Evolutionary conservation across 2,888 invertebrate genomes (phyloP).

Genomic region (Aethes cnicana): DNA sequence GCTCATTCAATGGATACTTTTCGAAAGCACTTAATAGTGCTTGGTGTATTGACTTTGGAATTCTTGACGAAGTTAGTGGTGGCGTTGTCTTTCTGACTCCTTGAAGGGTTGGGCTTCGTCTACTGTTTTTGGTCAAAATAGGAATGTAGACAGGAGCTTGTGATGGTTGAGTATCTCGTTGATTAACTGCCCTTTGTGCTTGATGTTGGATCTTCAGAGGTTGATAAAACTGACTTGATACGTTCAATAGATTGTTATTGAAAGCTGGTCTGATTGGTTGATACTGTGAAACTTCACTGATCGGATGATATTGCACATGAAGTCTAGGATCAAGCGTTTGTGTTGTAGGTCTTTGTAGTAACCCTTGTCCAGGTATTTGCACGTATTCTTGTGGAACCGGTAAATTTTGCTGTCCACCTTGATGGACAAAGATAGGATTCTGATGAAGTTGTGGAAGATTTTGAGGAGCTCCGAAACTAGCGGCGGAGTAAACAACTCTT

Average conservation of each 20-base stretch:
- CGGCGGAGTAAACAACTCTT: too few species aligned
- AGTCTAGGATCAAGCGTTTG: not conserved
- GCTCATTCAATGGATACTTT: conserved; percentile 1
- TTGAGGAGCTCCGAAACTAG: too few species aligned
- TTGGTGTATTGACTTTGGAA: not conserved
- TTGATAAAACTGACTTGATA: conserved; percentile 5
- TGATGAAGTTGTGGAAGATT: too few species aligned
- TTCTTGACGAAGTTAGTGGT: not conserved
- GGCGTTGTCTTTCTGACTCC: too few species aligned
- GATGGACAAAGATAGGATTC: too few species aligned
- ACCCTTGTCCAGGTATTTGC: not conserved
- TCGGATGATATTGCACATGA: not conserved
- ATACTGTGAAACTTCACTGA: not conserved
- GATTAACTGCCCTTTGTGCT: not conserved
- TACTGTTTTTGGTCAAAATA: not conserved
- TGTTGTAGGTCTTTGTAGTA: not conserved
- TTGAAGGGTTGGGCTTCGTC: conserved; percentile 6
- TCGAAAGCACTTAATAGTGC: not conserved
- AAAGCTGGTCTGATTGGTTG: conserved; percentile 5
- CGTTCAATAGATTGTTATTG: not conserved
- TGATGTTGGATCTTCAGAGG: not conserved
- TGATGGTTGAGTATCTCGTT: not conserved
- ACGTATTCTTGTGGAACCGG: not conserved
- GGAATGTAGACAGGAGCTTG: not conserved
- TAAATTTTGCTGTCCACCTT: not conserved